Evolutionary conservation across 2,888 invertebrate species (phyloP).

Genomic region (Dicranocentrus wangi): DNA sequence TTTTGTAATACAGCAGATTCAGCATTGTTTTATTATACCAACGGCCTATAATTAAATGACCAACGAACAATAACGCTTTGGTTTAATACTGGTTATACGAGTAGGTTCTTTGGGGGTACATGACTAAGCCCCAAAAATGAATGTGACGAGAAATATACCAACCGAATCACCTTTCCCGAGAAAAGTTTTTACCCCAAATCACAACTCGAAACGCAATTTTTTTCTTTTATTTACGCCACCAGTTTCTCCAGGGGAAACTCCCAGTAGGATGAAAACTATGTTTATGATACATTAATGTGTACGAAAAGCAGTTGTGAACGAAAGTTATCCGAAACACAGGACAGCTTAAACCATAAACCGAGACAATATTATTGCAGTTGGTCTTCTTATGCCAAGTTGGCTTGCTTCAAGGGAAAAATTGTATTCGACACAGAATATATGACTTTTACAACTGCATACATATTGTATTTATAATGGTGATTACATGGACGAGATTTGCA

Average conservation of each 20-base stretch:
- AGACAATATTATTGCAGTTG: slow-evolving; percentile 38
- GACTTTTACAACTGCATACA: no score
- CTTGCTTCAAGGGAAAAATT: slow-evolving; percentile 3
- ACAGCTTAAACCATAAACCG: background rate
- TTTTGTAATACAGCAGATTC: background rate
- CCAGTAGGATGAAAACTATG: slow-evolving; percentile 26
- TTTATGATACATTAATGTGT: slow-evolving; percentile 58
- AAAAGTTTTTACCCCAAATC: no score
- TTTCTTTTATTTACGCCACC: background rate
- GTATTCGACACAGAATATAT: background rate
- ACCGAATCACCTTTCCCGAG: no score
- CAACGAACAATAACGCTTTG: background rate
- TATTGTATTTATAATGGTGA: no score
- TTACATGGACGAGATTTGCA: no score
- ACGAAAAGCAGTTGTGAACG: slow-evolving; percentile 35
- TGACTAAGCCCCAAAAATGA: no score
- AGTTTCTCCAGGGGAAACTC: slow-evolving; percentile 12
- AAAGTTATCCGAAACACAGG: background rate
- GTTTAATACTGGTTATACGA: slow-evolving; percentile 10
- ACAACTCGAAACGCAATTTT: no score
- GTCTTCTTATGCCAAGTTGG: slow-evolving; percentile 54
- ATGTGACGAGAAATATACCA: no score
- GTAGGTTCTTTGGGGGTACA: no score
- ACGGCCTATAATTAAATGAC: background rate
- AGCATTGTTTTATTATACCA: background rate